A percentile compares a stretch with the other conserved stretches of the same genome.
Evolutionary conservation across 2,888 invertebrate species (phyloP).

Genomic region (Microctonus aethiopoides): DNA sequence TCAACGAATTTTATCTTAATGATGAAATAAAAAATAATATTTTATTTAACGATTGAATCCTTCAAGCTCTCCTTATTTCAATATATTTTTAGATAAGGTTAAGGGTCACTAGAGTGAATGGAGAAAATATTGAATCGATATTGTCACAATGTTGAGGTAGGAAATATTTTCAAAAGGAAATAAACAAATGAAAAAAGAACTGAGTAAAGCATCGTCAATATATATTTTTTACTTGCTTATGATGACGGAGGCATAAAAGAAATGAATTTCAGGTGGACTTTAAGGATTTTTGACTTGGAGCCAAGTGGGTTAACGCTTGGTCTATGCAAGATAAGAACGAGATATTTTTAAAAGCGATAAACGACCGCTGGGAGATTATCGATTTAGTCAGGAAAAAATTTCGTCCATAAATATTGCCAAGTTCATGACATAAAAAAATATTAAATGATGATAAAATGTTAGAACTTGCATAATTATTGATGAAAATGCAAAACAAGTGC

Average conservation of each 20-base stretch:
- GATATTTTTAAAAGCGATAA: conserved; percentile 10
- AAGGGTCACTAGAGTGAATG: not conserved
- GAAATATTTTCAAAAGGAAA: not conserved
- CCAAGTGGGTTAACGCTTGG: conserved; percentile 39
- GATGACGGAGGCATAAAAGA: not conserved
- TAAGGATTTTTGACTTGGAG: conserved; percentile 35
- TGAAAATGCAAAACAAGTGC: too few relatives aligned
- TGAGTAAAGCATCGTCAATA: conserved; percentile 7
- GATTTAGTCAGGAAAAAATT: conserved; percentile 10
- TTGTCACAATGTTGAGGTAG: not conserved
- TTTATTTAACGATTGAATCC: not conserved
- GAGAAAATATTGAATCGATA: not conserved
- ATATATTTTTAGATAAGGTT: not conserved
- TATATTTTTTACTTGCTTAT: not conserved
- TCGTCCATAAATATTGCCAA: not conserved
- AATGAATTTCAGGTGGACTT: not conserved
- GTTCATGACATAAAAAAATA: too few relatives aligned
- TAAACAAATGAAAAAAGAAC: not conserved
- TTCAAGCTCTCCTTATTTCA: not conserved
- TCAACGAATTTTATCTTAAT: too few relatives aligned
- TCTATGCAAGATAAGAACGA: conserved; percentile 18
- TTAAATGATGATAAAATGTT: too few relatives aligned
- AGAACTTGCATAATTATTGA: too few relatives aligned
- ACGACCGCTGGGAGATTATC: conserved; percentile 8
- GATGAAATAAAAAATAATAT: not conserved